Base-by-base conservation (phyloP, 2,797 vertebrate genomes). In the Protonibea diacanthus region DNA sequence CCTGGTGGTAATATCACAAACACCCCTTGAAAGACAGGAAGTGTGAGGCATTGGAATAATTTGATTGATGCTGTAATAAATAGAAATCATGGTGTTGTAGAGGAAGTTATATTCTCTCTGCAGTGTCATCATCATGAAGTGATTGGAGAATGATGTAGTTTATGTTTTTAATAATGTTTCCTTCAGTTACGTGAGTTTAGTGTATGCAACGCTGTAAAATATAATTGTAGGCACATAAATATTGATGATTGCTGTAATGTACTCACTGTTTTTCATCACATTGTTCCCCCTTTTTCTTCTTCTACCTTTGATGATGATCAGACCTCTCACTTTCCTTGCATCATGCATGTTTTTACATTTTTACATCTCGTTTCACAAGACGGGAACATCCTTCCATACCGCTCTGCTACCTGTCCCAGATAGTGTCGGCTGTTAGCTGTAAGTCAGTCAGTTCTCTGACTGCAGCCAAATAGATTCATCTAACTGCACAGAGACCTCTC, bases 401-500 rank as follows among this genome's bases (percentile, higher is more conserved):
- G 12, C 57, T 59, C 33, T 7, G 42, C 62, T 44, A 51, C 55
- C 27, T 45, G 51, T n/a, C 25, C 44, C 45, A 71, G 52, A 64
- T 25, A 18, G 17, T 5, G 29, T 42, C 17, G 6, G 21, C 7
- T 13, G 38, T 53, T 53, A 62, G 65, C 23, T 72, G 40, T 11
- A 59, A 75, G 59, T 80, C 61, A 29, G 59, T 80, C 60, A 29
- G 59, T 80, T 61, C 3, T 9, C 33, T 38, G 23, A 64, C 61
- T 48, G 48, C 55, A 59, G 21, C 29, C 64, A 38, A 33, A 57
- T 74, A 47, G 18, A 51, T 66, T 76, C 38, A 65, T 81, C 47
- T 63, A 64, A 61, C 65, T 29, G 9, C 69, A 52, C 86, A 18
- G 67, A 74, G 48, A 63, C 56, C 58, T 12, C 83, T 76, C 45